Base-by-base conservation (phyloP, 1,140 invertebrate species). In the Aphelenchoides avenae region DNA sequence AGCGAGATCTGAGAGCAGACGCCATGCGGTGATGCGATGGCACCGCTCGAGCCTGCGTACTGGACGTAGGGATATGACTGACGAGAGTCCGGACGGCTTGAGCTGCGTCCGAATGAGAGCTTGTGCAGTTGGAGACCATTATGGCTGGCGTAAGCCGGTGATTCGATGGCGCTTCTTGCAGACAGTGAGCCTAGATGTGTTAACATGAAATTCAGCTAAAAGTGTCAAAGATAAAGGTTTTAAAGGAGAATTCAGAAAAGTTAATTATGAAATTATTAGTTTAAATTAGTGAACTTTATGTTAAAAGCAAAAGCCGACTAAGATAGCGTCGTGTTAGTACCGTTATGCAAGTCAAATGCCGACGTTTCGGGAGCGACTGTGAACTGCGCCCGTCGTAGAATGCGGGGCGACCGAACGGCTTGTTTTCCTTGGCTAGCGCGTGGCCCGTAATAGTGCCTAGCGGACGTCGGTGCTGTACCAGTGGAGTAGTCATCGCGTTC, bases 101-200 rank as follows among this genome's bases (percentile, higher is more conserved):
- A 3, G 18, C 34, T 18, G 34, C 34, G 13, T 36, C 31, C 3
- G 11, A 46, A 37, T 9, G 60, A 54, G 13, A 59, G 60, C 54
- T 59, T 59, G 60, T 59, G 57, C 6, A 59, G 61, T 26, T 64
- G 42, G 11, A 59, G 58, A 44, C 48, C 48, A 18, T 44, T 44
- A 40, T 27, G 52, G 52, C 33, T 53, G 52, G 11, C 13, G 15
- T 22, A 55, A 33, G 39, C 22, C 36, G 30, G 33, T 2, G 26
- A 29, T 22, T 27, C 22, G 52, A 30, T 52, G 29, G 3, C 11
- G 5, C 26, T 13, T 30, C 55, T 3, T 0, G 55, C 60, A 26
- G 57, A 57, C 7, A 57, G 15, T 29, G 55, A 64, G 53, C 55
- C 55, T 57, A 34, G 13, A 57, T 11, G 11, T 44, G 9, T 11